phyloP scores from a whole-genome alignment of 2,888 invertebrate genomes.

The Andrena bucephala region DNA sequence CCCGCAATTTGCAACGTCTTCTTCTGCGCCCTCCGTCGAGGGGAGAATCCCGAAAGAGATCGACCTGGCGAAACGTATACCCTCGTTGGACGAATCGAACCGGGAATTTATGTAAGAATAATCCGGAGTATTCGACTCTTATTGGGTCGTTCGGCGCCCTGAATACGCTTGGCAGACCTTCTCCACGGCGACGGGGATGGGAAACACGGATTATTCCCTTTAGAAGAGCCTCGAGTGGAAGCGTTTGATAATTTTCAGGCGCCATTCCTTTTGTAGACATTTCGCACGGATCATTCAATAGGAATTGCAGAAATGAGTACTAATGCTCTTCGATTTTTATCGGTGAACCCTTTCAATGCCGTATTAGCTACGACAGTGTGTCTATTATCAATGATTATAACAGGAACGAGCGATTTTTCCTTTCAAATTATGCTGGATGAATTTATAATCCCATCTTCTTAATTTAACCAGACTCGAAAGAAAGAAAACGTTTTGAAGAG shows the following conservation, averaged over 20 bases:
- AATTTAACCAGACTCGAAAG: too few species aligned
- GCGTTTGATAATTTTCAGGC: neutral
- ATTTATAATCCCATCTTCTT: too few species aligned
- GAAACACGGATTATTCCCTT: neutral
- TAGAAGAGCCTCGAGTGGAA: neutral
- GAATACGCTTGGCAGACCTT: neutral
- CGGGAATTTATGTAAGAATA: conserved; percentile 25
- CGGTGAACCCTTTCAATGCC: neutral
- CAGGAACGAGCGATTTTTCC: too few species aligned
- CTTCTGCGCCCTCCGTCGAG: conserved; percentile 2
- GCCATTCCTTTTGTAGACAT: neutral
- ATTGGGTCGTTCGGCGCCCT: neutral
- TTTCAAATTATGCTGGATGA: too few species aligned
- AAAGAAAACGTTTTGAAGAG: too few species aligned
- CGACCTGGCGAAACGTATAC: neutral
- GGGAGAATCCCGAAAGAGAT: conserved; percentile 12
- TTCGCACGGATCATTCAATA: neutral
- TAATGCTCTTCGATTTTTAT: neutral
- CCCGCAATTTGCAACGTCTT: conserved; percentile 50
- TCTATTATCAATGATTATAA: too few species aligned
- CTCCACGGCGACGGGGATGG: neutral
- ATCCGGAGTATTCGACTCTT: conserved; percentile 9
- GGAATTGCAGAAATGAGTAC: neutral
- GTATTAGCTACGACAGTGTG: neutral
- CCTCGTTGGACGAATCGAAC: conserved; percentile 15